Conservation (phyloP, 2,113 vertebrate genomes). For the Pollachius pollachius region DNA sequence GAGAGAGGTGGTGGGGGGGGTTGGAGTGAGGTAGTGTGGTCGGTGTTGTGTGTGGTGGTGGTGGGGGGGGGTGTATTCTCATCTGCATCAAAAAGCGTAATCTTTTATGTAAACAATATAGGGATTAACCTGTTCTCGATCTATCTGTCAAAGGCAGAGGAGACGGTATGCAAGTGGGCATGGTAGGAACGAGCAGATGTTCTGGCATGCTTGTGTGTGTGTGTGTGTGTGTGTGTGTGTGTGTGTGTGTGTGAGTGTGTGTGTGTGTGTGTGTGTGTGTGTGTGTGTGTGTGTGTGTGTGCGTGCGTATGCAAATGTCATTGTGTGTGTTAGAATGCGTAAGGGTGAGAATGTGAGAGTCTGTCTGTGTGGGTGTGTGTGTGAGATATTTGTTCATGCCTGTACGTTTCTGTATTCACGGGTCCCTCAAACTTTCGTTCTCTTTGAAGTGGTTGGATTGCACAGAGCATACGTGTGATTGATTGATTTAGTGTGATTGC, state of each 20-base stretch:
- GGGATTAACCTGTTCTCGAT: constrained; percentile 48
- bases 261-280: neutral
- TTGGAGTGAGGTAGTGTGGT: constrained; percentile 46
- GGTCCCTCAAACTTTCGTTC: too few relatives aligned
- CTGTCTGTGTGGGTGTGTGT: neutral
- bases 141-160: constrained; percentile 34
- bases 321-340: constrained; percentile 13
- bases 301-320: neutral
- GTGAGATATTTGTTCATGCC: neutral
- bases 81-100: constrained; percentile 47
- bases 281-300: neutral
- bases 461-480: too few relatives aligned
- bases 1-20: constrained; percentile 47
- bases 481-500: too few relatives aligned
- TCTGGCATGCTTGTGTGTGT: constrained; percentile 16
- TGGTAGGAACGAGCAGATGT: constrained; percentile 31
- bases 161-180: constrained; percentile 31
- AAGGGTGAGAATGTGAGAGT: constrained; percentile 7
- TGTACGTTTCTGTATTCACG: neutral
- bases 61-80: constrained; percentile 54
- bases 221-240: constrained; percentile 2
- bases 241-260: neutral
- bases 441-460: too few relatives aligned
- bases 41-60: constrained; percentile 17
- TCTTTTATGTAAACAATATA: constrained; percentile 43